phyloP scores from a whole-genome alignment of 2,797 vertebrate genomes.

The Danionella dracula region DNA sequence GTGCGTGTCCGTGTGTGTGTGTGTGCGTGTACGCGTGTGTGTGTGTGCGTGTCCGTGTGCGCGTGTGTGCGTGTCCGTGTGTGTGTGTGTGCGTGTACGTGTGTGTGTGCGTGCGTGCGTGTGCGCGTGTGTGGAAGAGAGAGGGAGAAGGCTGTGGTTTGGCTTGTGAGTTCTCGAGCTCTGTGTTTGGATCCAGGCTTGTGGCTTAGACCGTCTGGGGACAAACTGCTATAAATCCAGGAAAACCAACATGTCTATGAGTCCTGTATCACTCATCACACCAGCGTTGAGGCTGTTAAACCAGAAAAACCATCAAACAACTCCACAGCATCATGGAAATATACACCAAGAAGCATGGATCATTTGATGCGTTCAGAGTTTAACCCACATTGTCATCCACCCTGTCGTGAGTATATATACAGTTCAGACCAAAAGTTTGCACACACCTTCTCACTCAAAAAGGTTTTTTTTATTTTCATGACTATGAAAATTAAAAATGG shows the following conservation, averaged over 20 bases:
- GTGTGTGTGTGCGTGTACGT: constrained; percentile 49
- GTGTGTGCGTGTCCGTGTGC: too few relatives aligned
- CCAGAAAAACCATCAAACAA: background rate
- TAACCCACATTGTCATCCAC: too few relatives aligned
- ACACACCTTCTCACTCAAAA: too few relatives aligned
- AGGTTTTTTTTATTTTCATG: too few relatives aligned
- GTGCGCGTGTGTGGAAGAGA: background rate
- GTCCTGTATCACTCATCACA: constrained; percentile 6
- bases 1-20: background rate
- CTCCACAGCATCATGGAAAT: background rate
- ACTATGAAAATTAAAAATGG: too few relatives aligned
- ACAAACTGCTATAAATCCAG: constrained; percentile 65
- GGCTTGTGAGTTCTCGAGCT: constrained; percentile 46
- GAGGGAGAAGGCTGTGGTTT: constrained; percentile 36
- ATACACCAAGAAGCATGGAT: too few relatives aligned
- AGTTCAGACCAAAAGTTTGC: too few relatives aligned
- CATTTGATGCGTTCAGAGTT: too few relatives aligned
- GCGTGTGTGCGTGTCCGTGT: constrained; percentile 15
- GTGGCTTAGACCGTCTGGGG: constrained; percentile 66
- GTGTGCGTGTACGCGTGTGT: background rate
- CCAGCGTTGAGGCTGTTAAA: constrained; percentile 9
- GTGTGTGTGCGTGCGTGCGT: constrained; percentile 42
- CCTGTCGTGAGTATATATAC: too few relatives aligned
- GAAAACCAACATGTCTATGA: constrained; percentile 44
- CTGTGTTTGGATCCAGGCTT: constrained; percentile 54